Evolutionary conservation across 92 coral and sea anemone genomes (phyloP).

Genomic region (Ricordea florida): DNA sequence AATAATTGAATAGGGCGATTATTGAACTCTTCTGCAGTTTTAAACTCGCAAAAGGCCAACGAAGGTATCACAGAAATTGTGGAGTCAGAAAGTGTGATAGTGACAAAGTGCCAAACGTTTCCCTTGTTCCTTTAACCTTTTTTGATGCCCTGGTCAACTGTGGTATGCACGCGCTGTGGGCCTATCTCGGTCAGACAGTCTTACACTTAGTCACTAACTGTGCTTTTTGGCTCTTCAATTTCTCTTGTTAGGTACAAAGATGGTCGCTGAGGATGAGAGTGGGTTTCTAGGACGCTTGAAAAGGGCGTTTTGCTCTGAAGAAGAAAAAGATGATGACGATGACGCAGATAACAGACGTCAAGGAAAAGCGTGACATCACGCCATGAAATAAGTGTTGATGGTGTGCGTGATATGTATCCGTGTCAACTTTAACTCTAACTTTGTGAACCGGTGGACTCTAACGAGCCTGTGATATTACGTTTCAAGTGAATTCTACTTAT

Average conservation of each 20-base stretch:
- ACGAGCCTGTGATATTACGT: no score
- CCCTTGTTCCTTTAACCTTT: background rate
- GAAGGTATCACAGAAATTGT: no score
- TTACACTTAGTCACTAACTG: constrained; percentile 44
- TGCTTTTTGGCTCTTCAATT: constrained; percentile 51
- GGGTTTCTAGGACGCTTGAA: constrained; percentile 65
- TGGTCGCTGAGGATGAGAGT: constrained; percentile 64
- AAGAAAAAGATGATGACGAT: constrained; percentile 28
- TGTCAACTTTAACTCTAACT: no score
- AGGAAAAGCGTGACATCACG: constrained; percentile 30
- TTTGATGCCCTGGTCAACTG: background rate
- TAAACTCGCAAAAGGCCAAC: no score
- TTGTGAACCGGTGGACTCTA: no score
- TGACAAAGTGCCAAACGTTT: constrained; percentile 16
- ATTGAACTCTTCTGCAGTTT: no score
- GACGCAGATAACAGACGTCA: constrained; percentile 22
- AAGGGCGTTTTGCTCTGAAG: constrained; percentile 60
- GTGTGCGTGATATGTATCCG: no score
- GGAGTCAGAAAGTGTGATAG: constrained; percentile 1
- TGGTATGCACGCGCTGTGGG: background rate
- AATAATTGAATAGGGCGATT: no score
- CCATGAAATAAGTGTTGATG: no score
- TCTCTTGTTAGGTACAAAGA: constrained; percentile 72
- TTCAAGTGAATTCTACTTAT: no score
- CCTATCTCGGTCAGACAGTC: no score